Percentiles rank a stretch among this genome's conserved stretches.
Conservation (phyloP, 1,140 invertebrate species). For the Ceratosolen solmsi region DNA sequence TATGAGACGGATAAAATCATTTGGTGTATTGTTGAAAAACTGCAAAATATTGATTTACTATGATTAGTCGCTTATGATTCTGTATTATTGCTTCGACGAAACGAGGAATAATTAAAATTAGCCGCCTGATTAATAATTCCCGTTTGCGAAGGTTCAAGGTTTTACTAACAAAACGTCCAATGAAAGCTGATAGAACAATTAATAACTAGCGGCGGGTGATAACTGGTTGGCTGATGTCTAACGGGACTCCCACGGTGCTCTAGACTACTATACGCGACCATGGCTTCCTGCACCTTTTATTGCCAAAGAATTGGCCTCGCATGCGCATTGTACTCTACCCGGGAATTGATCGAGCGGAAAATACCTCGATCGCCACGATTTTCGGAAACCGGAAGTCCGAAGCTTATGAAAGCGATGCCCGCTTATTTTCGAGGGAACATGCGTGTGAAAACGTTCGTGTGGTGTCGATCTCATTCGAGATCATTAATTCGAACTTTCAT, state of each 20-base stretch:
- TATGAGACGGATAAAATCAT: too few relatives aligned
- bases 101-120: too few relatives aligned
- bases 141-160: too few relatives aligned
- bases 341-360: conserved; percentile 67
- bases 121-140: too few relatives aligned
- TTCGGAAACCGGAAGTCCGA: conserved; percentile 41
- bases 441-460: background rate
- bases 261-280: conserved; percentile 49
- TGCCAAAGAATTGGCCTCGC: conserved; percentile 57
- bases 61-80: too few relatives aligned
- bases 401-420: background rate
- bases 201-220: background rate
- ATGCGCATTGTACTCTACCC: conserved; percentile 56
- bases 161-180: too few relatives aligned
- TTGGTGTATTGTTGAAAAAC: too few relatives aligned
- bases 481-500: too few relatives aligned
- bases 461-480: too few relatives aligned
- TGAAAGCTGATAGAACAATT: too few relatives aligned
- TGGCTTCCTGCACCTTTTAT: conserved; percentile 68
- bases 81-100: too few relatives aligned
- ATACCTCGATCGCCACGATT: conserved; percentile 39
- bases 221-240: background rate
- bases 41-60: too few relatives aligned
- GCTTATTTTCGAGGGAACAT: background rate
- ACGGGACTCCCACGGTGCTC: conserved; percentile 43